A percentile compares a stretch with the other conserved stretches of the same genome.
phyloP scores from a whole-genome alignment of 2,113 vertebrate genomes.

The Shinisaurus crocodilurus region DNA sequence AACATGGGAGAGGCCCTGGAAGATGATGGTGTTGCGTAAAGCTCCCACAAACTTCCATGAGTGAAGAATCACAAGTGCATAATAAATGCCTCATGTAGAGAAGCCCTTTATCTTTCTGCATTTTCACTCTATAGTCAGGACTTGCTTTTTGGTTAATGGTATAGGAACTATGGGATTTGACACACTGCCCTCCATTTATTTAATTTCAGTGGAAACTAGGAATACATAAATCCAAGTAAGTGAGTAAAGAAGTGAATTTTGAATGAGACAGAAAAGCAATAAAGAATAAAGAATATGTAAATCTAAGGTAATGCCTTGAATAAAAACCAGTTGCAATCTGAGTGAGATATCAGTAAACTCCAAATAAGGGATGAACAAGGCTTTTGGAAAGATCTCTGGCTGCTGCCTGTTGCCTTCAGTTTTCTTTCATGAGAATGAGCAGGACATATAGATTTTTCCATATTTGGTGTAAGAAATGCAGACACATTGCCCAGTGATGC shows the following conservation, averaged over 20 bases:
- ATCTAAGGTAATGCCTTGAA: background rate
- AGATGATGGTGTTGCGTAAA: no score
- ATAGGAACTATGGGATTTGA: background rate
- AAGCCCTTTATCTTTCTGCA: background rate
- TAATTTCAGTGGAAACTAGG: background rate
- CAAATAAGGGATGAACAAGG: background rate
- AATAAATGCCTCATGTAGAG: no score
- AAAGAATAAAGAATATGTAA: background rate
- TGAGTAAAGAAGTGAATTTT: background rate
- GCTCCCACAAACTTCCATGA: no score
- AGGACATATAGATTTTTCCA: background rate
- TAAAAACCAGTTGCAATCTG: background rate
- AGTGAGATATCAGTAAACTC: background rate
- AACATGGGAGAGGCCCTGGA: no score
- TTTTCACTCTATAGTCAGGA: background rate
- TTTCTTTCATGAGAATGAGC: constrained; percentile 7
- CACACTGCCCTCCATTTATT: background rate
- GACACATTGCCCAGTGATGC: background rate
- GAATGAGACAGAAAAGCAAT: background rate
- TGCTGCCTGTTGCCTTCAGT: background rate
- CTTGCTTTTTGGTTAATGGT: background rate
- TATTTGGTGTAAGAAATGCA: background rate
- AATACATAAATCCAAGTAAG: background rate
- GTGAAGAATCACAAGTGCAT: no score
- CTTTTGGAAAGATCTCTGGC: background rate